These are phyloP conservation scores for Noctuana brunneofusca DNA, from an alignment of 2,888 invertebrate species.

Conservation along the genomic window DNA sequence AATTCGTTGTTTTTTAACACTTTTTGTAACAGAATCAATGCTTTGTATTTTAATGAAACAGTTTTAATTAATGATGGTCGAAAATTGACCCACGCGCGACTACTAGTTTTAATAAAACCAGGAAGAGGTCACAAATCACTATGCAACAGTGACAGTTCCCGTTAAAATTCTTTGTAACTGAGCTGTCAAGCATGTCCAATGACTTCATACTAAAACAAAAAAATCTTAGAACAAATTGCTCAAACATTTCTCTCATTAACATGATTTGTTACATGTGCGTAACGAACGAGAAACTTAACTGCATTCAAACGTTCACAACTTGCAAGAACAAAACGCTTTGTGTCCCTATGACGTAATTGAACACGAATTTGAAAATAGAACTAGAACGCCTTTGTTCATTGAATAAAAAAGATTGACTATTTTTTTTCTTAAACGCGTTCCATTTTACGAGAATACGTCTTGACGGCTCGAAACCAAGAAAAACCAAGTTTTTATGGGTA, in stretches of 20 bases:
- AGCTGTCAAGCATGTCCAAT: conserved; percentile 29
- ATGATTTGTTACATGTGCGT: conserved; percentile 52
- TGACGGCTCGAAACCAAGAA: conserved; percentile 5
- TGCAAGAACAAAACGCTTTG: conserved; percentile 63
- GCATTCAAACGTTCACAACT: conserved; percentile 58
- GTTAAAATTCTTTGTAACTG: conserved; percentile 19
- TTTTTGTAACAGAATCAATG: too few relatives aligned
- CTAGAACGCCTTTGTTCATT: conserved; percentile 63
- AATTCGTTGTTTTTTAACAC: too few relatives aligned
- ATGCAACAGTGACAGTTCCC: conserved; percentile 28
- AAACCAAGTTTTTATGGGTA: conserved; percentile 42
- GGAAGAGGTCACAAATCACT: conserved; percentile 17
- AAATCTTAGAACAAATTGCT: conserved; percentile 30
- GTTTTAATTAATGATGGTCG: too few relatives aligned
- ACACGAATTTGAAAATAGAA: conserved; percentile 69
- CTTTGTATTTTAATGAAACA: too few relatives aligned
- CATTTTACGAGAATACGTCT: conserved; percentile 41
- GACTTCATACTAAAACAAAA: conserved; percentile 29
- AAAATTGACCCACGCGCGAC: too few relatives aligned
- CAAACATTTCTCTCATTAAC: conserved; percentile 37
- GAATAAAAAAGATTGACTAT: conserved; percentile 46
- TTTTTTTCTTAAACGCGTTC: conserved; percentile 37
- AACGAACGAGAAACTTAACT: conserved; percentile 51
- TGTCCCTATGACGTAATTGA: conserved; percentile 63
- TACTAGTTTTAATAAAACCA: conserved; percentile 6